These are phyloP conservation scores for Merluccius polli DNA, from an alignment of 2,797 vertebrate genomes.

Conservation along the genomic window DNA sequence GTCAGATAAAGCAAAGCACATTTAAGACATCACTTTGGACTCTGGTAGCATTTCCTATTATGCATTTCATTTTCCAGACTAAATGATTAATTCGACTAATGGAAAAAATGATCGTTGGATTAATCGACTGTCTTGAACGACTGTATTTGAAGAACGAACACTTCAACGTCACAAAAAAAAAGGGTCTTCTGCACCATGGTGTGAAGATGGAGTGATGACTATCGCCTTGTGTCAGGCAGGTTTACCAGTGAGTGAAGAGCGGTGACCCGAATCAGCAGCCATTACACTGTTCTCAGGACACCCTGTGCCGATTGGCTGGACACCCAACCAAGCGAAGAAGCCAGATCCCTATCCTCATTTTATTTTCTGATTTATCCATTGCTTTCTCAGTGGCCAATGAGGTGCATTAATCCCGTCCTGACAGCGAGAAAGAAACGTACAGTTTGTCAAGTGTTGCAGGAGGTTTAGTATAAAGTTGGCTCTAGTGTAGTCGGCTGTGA, in stretches of 20 bases:
- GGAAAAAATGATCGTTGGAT: no score
- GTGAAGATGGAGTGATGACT: not conserved
- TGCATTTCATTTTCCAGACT: no score
- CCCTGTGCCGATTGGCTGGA: not conserved
- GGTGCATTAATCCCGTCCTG: not conserved
- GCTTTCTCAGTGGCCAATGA: not conserved
- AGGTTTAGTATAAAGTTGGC: not conserved
- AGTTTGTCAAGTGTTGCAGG: not conserved
- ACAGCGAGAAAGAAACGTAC: not conserved
- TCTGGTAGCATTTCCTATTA: no score
- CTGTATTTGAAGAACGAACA: not conserved
- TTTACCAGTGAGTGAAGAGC: not conserved
- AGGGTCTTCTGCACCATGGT: not conserved
- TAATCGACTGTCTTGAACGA: no score
- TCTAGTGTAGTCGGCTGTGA: not conserved
- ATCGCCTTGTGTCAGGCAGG: not conserved
- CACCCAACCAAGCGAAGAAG: not conserved
- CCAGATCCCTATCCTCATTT: not conserved
- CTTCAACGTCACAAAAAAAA: not conserved
- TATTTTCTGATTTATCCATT: not conserved
- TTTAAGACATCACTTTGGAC: no score
- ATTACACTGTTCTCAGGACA: not conserved
- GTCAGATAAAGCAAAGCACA: no score
- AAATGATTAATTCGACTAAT: no score
- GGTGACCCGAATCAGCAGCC: not conserved